Evolutionary conservation across 2,888 invertebrate genomes (phyloP).

Genomic region (Hoplodrina ambigua): DNA sequence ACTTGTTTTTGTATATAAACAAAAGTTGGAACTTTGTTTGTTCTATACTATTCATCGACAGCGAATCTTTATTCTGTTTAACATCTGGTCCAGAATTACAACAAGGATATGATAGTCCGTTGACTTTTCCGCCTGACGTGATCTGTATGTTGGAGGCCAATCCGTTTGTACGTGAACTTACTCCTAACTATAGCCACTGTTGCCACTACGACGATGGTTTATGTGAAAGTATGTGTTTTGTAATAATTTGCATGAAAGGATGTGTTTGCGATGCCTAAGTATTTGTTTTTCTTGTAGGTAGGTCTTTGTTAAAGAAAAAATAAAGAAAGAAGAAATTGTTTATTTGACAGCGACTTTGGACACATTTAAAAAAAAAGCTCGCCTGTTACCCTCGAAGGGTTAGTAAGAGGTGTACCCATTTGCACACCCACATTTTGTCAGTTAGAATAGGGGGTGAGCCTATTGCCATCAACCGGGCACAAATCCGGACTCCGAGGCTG

Average conservation of each 20-base stretch:
- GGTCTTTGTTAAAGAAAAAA: too few species aligned
- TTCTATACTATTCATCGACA: background rate
- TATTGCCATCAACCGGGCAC: too few species aligned
- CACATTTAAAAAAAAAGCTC: too few species aligned
- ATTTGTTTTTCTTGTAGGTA: background rate
- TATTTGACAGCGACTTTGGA: background rate
- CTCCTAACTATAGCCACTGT: conserved; percentile 28
- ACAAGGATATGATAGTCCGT: conserved; percentile 59
- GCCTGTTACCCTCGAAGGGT: too few species aligned
- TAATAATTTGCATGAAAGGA: conserved; percentile 12
- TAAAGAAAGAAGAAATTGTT: too few species aligned
- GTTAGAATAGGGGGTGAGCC: too few species aligned
- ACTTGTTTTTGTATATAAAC: too few species aligned
- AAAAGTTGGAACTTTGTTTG: background rate
- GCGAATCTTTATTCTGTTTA: conserved; percentile 37
- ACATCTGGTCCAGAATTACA: conserved; percentile 55
- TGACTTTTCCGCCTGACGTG: conserved; percentile 61
- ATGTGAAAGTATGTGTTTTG: conserved; percentile 33
- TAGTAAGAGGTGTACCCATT: too few species aligned
- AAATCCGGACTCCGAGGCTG: too few species aligned
- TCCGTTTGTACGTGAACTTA: conserved; percentile 50
- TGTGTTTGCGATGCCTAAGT: background rate
- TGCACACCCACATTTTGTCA: too few species aligned
- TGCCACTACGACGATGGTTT: conserved; percentile 13
- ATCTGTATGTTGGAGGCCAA: conserved; percentile 56